Evolutionary conservation across 2,888 invertebrate species (phyloP), one percentile per base, ranked within the genome.

Genomic region (Crossocerus cetratus): DNA sequence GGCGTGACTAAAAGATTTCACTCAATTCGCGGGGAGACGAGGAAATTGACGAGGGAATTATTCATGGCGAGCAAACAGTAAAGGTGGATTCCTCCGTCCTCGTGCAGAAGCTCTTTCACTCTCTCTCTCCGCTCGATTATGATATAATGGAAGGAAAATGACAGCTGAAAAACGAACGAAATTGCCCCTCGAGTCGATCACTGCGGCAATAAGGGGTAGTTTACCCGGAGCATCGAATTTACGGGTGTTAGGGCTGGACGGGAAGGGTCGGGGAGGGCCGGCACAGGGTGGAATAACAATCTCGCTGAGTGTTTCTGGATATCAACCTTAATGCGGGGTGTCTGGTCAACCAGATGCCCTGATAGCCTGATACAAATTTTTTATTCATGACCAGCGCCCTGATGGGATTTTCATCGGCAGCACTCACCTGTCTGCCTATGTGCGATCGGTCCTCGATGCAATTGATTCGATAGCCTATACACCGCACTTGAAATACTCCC

Each of bases 231-330:
- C 75, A 20, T 49, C 78, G 81, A 82, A 81, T 78, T 78, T 71
- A 71, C 72, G 65, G 72, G 65, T 53, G 60, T 23, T 49, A 63
- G 69, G 65, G 73, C 74, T 74, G 74, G 75, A 66, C 65, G 57
- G 58, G 69, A 69, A 43, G 74, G 59, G 69, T 69, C 69, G 68
- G 69, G 59, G 70, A 69, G 32, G 73, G 60, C 66, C 69, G 69
- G 69, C 69, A 76, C 74, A 78, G 82, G 83, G 77, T 78, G 78
- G 76, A 80, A 86, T 82, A 84, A 86, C 86, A 86, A 86, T 86
- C 84, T 86, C 85, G 74, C 80, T 83, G 82, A 86, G 86, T 86
- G 86, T 85, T 85, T 86, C 83, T 78, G 85, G 83, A 85, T 86
- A 86, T 86, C 82, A 71, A 72, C 82, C 85, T 83, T 85, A 85